These are phyloP conservation scores for Suillia variegata DNA, from an alignment of 2,888 invertebrate genomes.

Conservation along the genomic window DNA sequence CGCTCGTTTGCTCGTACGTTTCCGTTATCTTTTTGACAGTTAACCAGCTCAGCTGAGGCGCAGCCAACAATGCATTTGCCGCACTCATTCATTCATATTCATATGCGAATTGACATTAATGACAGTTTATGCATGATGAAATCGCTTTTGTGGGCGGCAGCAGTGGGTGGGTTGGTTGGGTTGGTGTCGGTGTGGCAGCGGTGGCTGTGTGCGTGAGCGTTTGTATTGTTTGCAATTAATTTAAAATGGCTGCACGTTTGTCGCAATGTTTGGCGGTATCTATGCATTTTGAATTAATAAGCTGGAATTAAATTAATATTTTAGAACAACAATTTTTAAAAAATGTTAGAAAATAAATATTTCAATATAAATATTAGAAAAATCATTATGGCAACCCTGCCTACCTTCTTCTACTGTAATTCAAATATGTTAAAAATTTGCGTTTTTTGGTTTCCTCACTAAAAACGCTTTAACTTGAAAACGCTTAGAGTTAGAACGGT, in stretches of 20 bases:
- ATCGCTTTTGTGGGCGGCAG: neutral
- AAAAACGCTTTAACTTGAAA: too few relatives aligned
- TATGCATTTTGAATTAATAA: neutral
- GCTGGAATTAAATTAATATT: too few relatives aligned
- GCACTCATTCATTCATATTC: neutral
- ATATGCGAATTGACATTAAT: constrained; percentile 1
- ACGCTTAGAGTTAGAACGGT: too few relatives aligned
- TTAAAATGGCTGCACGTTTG: neutral
- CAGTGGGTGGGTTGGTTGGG: neutral
- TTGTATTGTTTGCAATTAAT: neutral
- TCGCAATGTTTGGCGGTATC: too few relatives aligned
- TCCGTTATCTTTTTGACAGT: neutral
- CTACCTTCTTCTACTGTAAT: too few relatives aligned
- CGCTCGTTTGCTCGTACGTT: neutral
- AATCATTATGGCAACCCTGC: too few relatives aligned
- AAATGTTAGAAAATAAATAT: too few relatives aligned
- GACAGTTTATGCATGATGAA: neutral
- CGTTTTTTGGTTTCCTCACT: too few relatives aligned
- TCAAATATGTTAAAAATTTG: too few relatives aligned
- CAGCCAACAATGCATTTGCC: neutral
- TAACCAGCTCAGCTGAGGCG: neutral
- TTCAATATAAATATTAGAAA: too few relatives aligned
- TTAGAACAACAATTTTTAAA: too few relatives aligned
- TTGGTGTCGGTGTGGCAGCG: too few relatives aligned
- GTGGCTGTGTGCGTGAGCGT: neutral